phyloP scores from a whole-genome alignment of 2,113 vertebrate species.

The Desmodus rotundus region DNA sequence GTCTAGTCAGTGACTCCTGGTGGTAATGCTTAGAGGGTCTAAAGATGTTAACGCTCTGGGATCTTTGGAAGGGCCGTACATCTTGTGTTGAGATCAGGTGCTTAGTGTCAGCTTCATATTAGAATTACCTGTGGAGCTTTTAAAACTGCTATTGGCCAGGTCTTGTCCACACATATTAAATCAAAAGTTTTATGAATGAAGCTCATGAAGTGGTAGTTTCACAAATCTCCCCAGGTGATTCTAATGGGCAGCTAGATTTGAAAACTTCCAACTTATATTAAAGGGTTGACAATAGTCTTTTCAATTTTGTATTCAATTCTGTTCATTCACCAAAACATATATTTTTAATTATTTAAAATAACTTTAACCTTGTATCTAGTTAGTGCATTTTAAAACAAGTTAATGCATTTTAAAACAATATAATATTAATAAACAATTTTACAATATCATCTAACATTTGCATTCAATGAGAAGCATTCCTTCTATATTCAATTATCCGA shows the following conservation, averaged over 20 bases:
- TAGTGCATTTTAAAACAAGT: background rate
- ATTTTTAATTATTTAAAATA: background rate
- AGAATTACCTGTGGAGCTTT: slow-evolving; percentile 15
- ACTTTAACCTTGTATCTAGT: background rate
- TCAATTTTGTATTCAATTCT: background rate
- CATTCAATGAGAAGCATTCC: background rate
- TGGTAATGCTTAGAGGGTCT: background rate
- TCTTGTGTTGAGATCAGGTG: slow-evolving; percentile 10
- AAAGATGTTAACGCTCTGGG: background rate
- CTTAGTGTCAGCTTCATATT: slow-evolving; percentile 18
- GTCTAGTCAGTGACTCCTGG: background rate
- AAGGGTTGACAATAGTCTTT: background rate
- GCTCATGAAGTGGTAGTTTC: background rate
- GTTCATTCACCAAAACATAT: background rate
- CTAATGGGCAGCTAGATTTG: background rate
- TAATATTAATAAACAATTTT: background rate
- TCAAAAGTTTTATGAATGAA: slow-evolving; percentile 19
- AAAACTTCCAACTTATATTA: background rate
- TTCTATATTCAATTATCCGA: background rate
- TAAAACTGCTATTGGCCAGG: background rate
- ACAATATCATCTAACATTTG: background rate
- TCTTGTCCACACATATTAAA: background rate
- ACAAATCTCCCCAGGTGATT: background rate
- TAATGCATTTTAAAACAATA: background rate
- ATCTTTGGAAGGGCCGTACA: background rate